These are phyloP conservation scores for Garra rufa DNA, from an alignment of 2,113 vertebrate species.

Conservation along the genomic window DNA sequence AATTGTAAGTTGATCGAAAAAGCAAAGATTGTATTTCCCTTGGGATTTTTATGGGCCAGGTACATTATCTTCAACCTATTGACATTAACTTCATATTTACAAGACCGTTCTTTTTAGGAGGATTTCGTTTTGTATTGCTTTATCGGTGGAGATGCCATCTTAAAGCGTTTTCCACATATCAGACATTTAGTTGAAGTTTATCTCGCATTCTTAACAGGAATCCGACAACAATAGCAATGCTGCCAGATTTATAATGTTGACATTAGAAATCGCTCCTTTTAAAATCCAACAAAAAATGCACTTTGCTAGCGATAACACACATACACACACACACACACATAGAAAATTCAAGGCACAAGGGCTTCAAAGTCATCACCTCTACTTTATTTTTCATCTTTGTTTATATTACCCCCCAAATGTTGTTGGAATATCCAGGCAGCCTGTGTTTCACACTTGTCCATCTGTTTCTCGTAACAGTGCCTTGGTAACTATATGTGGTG, in stretches of 20 bases:
- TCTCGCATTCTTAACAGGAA: neutral
- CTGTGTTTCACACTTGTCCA: slow-evolving; percentile 14
- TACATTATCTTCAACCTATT: slow-evolving; percentile 62
- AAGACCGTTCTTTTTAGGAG: slow-evolving; percentile 28
- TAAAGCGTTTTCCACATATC: slow-evolving; percentile 27
- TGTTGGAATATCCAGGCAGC: neutral
- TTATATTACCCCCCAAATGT: neutral
- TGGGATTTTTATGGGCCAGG: slow-evolving; percentile 63
- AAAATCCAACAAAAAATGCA: neutral
- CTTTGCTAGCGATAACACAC: slow-evolving; percentile 19
- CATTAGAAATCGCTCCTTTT: slow-evolving; percentile 15
- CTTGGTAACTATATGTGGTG: slow-evolving; percentile 58
- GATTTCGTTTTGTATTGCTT: slow-evolving; percentile 58
- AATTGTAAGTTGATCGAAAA: slow-evolving; percentile 68
- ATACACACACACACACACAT: too few species aligned
- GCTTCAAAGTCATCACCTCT: slow-evolving; percentile 7
- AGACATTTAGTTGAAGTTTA: neutral
- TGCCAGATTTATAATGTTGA: slow-evolving; percentile 11
- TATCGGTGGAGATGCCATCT: slow-evolving; percentile 42
- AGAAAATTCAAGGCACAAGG: slow-evolving; percentile 9
- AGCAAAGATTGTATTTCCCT: slow-evolving; percentile 73
- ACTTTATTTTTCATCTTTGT: neutral
- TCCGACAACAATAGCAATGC: neutral
- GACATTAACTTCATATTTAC: slow-evolving; percentile 51
- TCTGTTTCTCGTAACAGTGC: slow-evolving; percentile 62